Percentiles rank a stretch among this genome's conserved stretches.
These are phyloP conservation scores for Ceyx melanurus DNA, from an alignment of 2,113 vertebrate genomes.

Conservation along the genomic window DNA sequence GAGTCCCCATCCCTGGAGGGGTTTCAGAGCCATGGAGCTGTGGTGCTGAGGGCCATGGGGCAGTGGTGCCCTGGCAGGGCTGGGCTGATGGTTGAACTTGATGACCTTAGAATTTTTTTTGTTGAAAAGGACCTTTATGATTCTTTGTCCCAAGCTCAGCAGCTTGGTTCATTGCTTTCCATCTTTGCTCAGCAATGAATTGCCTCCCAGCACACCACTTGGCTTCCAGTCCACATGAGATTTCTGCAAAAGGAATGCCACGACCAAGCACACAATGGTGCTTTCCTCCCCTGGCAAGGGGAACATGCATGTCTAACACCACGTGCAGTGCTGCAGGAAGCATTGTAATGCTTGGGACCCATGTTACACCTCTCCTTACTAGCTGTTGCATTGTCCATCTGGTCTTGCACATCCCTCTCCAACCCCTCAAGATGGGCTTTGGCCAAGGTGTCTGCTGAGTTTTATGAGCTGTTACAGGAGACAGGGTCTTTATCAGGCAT, in stretches of 20 bases:
- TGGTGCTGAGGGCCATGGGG: too few relatives aligned
- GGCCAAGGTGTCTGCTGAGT: background rate
- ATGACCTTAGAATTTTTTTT: too few relatives aligned
- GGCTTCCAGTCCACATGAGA: rapidly evolving
- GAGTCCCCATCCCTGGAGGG: background rate
- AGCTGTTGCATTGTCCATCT: background rate
- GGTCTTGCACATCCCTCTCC: too few relatives aligned
- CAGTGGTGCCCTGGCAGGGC: background rate
- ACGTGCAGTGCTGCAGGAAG: rapidly evolving
- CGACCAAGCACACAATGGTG: rapidly evolving
- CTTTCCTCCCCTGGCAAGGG: background rate
- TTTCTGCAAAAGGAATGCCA: background rate
- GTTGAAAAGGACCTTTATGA: background rate
- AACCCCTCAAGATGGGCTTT: background rate
- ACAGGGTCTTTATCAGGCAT: background rate
- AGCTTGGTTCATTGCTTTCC: background rate
- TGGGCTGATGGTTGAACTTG: background rate
- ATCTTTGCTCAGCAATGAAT: background rate
- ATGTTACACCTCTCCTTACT: rapidly evolving
- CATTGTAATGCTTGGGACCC: rapidly evolving
- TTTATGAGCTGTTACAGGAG: background rate
- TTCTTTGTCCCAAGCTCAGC: background rate
- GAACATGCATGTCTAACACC: rapidly evolving
- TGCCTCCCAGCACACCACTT: background rate
- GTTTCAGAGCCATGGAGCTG: background rate